These are phyloP conservation scores for Uria aalge DNA, from an alignment of 2,113 vertebrate genomes.

Conservation along the genomic window DNA sequence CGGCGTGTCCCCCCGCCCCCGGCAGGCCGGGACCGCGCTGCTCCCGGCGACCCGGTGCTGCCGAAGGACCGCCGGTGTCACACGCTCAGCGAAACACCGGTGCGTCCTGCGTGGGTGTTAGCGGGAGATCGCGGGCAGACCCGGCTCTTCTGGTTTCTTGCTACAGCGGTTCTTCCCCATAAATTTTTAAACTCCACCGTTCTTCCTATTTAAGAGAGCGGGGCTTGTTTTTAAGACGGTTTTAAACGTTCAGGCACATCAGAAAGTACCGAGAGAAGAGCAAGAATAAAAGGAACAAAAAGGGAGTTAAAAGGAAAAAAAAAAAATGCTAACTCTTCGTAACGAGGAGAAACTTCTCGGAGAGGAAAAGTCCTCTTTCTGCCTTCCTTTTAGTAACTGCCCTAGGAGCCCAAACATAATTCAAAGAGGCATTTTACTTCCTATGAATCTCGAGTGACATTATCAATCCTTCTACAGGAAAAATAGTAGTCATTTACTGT, in stretches of 20 bases:
- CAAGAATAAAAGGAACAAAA: fast-evolving
- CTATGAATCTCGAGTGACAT: not conserved
- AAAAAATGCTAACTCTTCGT: not conserved
- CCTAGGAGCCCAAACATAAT: not conserved
- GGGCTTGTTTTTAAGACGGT: fast-evolving
- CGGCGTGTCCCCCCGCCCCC: not conserved
- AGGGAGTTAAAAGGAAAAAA: not conserved
- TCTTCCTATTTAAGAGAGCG: not conserved
- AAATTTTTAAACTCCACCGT: not conserved
- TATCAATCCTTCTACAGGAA: not conserved
- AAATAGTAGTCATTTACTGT: not conserved
- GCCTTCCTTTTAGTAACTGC: not conserved
- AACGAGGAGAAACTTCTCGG: not conserved
- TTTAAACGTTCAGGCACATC: not conserved
- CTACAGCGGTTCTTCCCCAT: not conserved
- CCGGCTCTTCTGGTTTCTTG: not conserved
- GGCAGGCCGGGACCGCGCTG: not conserved
- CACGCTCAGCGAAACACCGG: not conserved
- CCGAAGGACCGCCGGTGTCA: not conserved
- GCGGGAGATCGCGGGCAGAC: not conserved
- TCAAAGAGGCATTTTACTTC: not conserved
- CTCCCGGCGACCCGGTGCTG: too few species aligned
- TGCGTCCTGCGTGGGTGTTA: not conserved
- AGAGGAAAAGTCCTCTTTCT: not conserved
- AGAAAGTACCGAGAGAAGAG: not conserved